Evolutionary conservation across 35 echinoderm and acorn worm species (phyloP).

Genomic region (Anneissia japonica): DNA sequence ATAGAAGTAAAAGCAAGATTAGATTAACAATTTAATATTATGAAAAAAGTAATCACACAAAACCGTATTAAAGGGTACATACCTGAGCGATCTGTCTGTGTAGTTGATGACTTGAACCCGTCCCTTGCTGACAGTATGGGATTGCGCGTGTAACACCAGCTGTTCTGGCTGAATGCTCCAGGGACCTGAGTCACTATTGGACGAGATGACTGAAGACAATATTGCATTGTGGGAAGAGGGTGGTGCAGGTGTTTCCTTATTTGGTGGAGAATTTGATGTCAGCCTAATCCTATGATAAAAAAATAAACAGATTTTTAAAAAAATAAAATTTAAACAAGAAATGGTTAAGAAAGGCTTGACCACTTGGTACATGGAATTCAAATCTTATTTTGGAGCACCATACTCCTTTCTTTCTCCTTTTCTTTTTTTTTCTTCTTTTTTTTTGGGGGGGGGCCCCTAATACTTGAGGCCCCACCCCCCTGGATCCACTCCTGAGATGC

Average conservation of each 20-base stretch:
- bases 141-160: conserved; percentile 24
- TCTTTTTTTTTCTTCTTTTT: no score
- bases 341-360: no score
- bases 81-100: conserved; percentile 59
- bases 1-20: neutral
- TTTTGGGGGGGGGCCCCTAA: no score
- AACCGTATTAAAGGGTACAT: neutral
- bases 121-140: conserved; percentile 14
- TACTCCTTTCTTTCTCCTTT: no score
- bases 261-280: conserved; percentile 28
- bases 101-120: conserved; percentile 40
- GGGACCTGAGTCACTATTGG: neutral
- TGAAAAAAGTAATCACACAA: neutral
- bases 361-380: neutral
- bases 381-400: no score
- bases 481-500: no score
- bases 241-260: conserved; percentile 28
- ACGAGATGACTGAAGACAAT: neutral
- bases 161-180: conserved; percentile 48
- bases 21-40: no score
- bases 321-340: no score
- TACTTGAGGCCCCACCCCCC: no score
- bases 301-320: neutral
- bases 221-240: neutral
- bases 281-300: neutral